These are phyloP conservation scores for Stomatorhinus ivindoensis DNA, from an alignment of 2,113 vertebrate species.

Conservation along the genomic window DNA sequence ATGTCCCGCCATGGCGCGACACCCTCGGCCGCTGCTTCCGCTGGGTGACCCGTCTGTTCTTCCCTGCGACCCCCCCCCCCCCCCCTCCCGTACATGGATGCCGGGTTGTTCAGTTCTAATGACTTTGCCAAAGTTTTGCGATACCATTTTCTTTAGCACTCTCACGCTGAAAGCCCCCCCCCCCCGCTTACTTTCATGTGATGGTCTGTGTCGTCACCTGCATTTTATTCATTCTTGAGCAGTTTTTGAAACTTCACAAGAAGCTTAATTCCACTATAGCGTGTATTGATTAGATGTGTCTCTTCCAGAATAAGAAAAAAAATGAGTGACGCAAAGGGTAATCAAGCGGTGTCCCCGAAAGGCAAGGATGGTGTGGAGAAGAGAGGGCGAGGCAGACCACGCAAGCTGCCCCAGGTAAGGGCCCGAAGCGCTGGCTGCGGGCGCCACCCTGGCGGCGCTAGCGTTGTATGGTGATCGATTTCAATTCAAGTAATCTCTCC, in stretches of 20 bases:
- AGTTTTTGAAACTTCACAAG: background rate
- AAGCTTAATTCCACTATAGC: background rate
- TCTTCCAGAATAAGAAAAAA: constrained; percentile 44
- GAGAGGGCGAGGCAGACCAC: constrained; percentile 84
- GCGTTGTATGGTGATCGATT: constrained; percentile 25
- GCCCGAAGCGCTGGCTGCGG: constrained; percentile 19
- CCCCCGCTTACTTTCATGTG: too few species aligned
- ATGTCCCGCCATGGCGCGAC: too few species aligned
- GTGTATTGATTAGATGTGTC: background rate
- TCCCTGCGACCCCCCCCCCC: background rate
- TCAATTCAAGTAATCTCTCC: background rate
- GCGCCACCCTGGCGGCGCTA: background rate
- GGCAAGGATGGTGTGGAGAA: constrained; percentile 88
- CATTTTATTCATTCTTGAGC: background rate
- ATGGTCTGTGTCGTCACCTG: background rate
- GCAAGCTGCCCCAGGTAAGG: constrained; percentile 79
- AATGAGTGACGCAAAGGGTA: constrained; percentile 89
- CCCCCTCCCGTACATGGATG: background rate
- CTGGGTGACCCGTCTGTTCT: background rate
- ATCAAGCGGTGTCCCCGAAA: constrained; percentile 66
- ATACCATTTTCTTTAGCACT: too few species aligned
- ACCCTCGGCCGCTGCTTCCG: background rate
- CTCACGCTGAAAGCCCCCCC: too few species aligned
- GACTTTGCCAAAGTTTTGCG: background rate
- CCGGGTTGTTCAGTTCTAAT: background rate